Evolutionary conservation across 2,113 vertebrate genomes (phyloP).

Genomic region (Trachemys scripta): DNA sequence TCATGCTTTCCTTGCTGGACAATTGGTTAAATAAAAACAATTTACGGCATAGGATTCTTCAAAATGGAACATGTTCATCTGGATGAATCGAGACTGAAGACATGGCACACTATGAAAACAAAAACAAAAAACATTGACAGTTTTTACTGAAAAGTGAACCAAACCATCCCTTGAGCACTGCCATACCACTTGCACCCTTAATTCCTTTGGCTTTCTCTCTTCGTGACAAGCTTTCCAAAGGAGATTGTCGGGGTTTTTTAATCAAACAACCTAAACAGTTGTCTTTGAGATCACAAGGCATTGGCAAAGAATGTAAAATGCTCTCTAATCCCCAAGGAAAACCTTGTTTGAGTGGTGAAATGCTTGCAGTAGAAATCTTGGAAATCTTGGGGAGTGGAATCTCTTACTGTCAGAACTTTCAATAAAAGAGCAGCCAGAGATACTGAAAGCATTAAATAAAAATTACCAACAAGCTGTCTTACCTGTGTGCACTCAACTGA

Average conservation of each 20-base stretch:
- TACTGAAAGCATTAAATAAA: constrained; percentile 81
- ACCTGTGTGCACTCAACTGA: constrained; percentile 82
- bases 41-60: not conserved
- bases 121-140: not conserved
- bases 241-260: not conserved
- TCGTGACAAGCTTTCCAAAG: constrained; percentile 9
- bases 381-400: constrained; percentile 68
- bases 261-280: constrained; percentile 61
- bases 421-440: constrained; percentile 74
- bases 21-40: not conserved
- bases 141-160: not conserved
- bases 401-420: constrained; percentile 79
- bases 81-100: not conserved
- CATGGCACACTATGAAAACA: not conserved
- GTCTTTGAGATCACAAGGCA: constrained; percentile 32
- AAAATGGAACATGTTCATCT: not conserved
- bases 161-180: not conserved
- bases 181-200: constrained; percentile 8
- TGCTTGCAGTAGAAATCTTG: constrained; percentile 62
- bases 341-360: constrained; percentile 63
- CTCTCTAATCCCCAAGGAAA: constrained; percentile 71
- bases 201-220: constrained; percentile 52
- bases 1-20: not conserved
- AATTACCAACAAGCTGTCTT: constrained; percentile 87
- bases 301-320: constrained; percentile 36